These are phyloP conservation scores for Zophobas morio DNA, from an alignment of 1,140 invertebrate genomes.

Conservation along the genomic window DNA sequence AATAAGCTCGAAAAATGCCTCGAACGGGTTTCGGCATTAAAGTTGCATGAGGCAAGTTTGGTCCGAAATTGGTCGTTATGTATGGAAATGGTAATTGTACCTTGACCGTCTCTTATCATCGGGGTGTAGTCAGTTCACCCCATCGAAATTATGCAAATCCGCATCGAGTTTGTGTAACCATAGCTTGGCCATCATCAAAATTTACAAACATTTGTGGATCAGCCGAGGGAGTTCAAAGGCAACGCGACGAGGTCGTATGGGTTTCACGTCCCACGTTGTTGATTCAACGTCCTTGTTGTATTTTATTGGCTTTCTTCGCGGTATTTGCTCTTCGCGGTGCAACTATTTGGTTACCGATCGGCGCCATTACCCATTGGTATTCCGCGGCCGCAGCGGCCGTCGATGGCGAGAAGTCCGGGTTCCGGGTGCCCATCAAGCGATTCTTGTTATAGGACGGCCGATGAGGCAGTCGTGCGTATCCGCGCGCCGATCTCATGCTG, in stretches of 20 bases:
- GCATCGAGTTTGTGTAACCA: conserved; percentile 6
- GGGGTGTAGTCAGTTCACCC: conserved; percentile 38
- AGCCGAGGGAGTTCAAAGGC: conserved; percentile 28
- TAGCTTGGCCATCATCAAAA: conserved; percentile 41
- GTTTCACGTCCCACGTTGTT: conserved; percentile 40
- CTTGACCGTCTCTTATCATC: conserved; percentile 43
- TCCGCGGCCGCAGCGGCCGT: conserved; percentile 24
- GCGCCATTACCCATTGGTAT: conserved; percentile 24
- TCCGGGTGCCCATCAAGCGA: conserved; percentile 49
- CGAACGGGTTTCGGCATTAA: conserved; percentile 7
- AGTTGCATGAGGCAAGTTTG: conserved; percentile 46
- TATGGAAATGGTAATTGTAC: conserved; percentile 46
- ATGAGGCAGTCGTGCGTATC: conserved; percentile 52
- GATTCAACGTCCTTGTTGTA: conserved; percentile 37
- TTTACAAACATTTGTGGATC: conserved; percentile 44
- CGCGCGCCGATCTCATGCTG: conserved; percentile 44
- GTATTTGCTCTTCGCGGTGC: conserved; percentile 43
- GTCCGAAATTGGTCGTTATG: conserved; percentile 44
- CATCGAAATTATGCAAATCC: conserved; percentile 45
- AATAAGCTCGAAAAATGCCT: conserved; percentile 18
- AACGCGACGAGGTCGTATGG: conserved; percentile 14
- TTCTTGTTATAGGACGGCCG: conserved; percentile 52
- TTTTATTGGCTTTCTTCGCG: conserved; percentile 45
- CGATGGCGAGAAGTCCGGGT: conserved; percentile 41
- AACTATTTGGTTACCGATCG: conserved; percentile 46